Base-by-base conservation (phyloP, 1,140 invertebrate species). In the Zaprionus inermis region DNA sequence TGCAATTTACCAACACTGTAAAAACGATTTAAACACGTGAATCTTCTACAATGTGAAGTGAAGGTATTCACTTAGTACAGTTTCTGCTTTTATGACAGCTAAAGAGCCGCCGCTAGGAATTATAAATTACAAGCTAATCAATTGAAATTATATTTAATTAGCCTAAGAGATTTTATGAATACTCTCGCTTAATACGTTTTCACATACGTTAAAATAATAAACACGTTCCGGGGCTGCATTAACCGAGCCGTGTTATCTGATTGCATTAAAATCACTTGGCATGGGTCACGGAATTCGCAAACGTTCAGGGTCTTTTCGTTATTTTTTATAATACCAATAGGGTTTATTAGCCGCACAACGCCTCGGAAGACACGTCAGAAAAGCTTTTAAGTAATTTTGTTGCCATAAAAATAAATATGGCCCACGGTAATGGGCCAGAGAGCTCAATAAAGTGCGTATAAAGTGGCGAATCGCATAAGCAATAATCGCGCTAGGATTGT, bases 311-410 rank as follows among this genome's bases (percentile, higher is more conserved):
- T n/a, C n/a, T n/a, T n/a, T n/a, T n/a, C 46, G 22, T 67, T 41
- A 34, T 51, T 16, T 55, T 58, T 58, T 69, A 69, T 57, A 73
- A 46, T 69, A 32, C 56, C 65, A 54, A 30, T 51, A 49, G 38
- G 51, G 67, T 73, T 73, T 61, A 73, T 73, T 49, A 12, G 20
- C 51, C 41, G 20, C 30, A 49, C 57, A 66, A 72, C 69, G 69
- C 69, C 61, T 57, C 57, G 54, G 41, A 30, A 69, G 66, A 69
- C 71, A 69, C 71, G 68, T 69, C 36, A 56, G 56, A 36, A 68
- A 69, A 73, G 49, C 71, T 69, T 73, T 73, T 55, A 69, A 69
- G 70, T 67, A 67, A 67, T 72, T 73, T 57, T 32, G 54, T 28
- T 49, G 58, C 32, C 57, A 69, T 73, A 73, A 69, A 73, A 57